Evolutionary conservation across 2,888 invertebrate species (phyloP), one percentile per base, ranked within the genome.

Genomic region (Cyclophora albipunctata): DNA sequence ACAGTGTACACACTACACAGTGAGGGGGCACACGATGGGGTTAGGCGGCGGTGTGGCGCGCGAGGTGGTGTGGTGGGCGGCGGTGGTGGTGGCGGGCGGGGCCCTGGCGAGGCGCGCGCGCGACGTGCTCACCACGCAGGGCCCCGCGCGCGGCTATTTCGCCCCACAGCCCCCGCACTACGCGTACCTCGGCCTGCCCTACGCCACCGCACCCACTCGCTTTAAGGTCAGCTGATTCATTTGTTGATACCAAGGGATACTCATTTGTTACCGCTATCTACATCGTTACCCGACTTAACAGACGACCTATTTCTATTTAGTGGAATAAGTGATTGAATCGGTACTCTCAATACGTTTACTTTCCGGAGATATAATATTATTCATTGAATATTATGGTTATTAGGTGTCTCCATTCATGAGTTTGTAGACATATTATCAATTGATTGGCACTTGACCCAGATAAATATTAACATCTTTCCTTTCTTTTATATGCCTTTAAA

Each of bases 161-260:
- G 58, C 60, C 53, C 62, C 73, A 46, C 56, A 51, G 49, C 75
- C 75, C 46, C 75, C 81, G 43, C 78, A 84, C 71, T 84, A 72
- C 67, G 75, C 75, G 49, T 88, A 69, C 76, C 78, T 82, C 63
- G 87, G 87, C 45, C 59, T 88, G 45, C 84, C 85, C 45, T 87
- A 87, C 75, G 86, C 81, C 48, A 74, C 69, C 56, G 66, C 78
- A 42, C 78, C 77, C 62, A 70, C 73, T 3, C 66, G 82, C 66
- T 85, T 79, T 66, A 79, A 84, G 84, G 87, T 85, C 69, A 75
- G 73, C 63, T 57, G 57, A 57, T 67, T 60, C 55, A 66, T 72
- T 73, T 69, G 66, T 64, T 69, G 64, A 71, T 67, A 64, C 33
- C 59, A 62, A 62, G 58, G 56, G 54, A 62, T 68, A 67, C 60